phyloP scores from a whole-genome alignment of 2,888 invertebrate species.

The Agrochola lychnidis region DNA sequence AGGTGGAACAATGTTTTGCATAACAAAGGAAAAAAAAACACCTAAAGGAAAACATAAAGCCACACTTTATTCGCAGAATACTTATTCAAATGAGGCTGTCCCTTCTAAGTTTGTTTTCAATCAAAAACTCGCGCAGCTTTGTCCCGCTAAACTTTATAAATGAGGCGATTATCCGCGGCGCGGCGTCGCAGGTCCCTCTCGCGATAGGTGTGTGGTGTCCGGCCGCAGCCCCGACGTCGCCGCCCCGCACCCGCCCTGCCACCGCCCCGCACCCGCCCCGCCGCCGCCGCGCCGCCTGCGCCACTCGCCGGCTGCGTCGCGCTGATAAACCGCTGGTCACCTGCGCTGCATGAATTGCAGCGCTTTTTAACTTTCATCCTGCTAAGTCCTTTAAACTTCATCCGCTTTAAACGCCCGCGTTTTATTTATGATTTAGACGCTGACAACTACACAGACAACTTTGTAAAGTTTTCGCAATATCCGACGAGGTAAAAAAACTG shows the following conservation, averaged over 20 bases:
- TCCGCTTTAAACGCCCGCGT: constrained; percentile 84
- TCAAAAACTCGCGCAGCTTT: constrained; percentile 90
- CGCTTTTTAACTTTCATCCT: constrained; percentile 89
- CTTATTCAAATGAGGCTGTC: constrained; percentile 91
- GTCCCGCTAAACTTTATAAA: constrained; percentile 91
- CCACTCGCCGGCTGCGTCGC: constrained; percentile 78
- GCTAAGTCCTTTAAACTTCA: constrained; percentile 88
- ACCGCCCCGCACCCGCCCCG: constrained; percentile 32
- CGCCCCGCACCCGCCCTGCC: constrained; percentile 57
- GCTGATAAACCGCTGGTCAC: constrained; percentile 89
- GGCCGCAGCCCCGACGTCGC: constrained; percentile 58
- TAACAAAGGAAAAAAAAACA: constrained; percentile 90
- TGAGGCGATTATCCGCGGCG: constrained; percentile 90
- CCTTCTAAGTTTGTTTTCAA: constrained; percentile 91
- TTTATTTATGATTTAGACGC: constrained; percentile 88
- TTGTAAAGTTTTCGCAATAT: constrained; percentile 77
- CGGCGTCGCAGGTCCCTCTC: constrained; percentile 79
- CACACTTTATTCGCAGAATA: constrained; percentile 91
- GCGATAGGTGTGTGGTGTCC: constrained; percentile 83
- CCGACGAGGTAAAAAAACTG: constrained; percentile 71
- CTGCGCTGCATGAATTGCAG: constrained; percentile 89
- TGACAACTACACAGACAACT: constrained; percentile 82
- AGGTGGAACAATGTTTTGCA: constrained; percentile 91
- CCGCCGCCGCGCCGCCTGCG: constrained; percentile 57
- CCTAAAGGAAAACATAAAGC: constrained; percentile 91